These are phyloP conservation scores for Drosophila subobscura DNA, from an alignment of 1,140 invertebrate species.

Conservation along the genomic window DNA sequence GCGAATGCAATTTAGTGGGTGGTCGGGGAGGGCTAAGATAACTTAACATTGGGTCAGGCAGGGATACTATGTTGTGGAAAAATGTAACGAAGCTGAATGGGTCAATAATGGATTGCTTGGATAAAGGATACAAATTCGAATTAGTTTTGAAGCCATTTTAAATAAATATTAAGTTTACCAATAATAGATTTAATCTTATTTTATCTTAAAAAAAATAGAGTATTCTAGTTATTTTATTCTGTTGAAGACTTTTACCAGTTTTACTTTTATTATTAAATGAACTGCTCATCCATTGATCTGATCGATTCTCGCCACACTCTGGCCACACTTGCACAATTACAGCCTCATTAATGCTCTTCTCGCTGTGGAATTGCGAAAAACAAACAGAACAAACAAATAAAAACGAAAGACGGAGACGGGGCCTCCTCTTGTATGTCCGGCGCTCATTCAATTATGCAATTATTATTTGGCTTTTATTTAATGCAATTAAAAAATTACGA, in stretches of 20 bases:
- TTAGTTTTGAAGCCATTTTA: too few relatives aligned
- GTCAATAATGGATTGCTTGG: neutral
- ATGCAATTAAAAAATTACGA: constrained; percentile 70
- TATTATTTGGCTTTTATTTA: constrained; percentile 57
- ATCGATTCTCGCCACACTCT: neutral
- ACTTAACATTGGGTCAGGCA: neutral
- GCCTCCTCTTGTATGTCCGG: neutral
- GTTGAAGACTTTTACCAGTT: too few relatives aligned
- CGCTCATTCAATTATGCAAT: constrained; percentile 55
- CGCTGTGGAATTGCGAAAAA: neutral
- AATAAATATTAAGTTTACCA: too few relatives aligned
- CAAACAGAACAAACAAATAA: neutral
- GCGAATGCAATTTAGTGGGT: constrained; percentile 67
- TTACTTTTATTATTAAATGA: too few relatives aligned
- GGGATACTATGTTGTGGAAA: neutral
- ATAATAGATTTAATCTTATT: too few relatives aligned
- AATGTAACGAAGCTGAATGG: neutral
- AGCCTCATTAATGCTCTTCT: constrained; percentile 35
- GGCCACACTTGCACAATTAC: constrained; percentile 8
- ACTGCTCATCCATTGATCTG: too few relatives aligned
- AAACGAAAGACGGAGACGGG: neutral
- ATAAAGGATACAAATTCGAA: neutral
- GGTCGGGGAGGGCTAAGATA: constrained; percentile 8
- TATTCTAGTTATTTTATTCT: too few relatives aligned
- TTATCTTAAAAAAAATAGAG: too few relatives aligned